Evolutionary conservation across 2,888 invertebrate genomes (phyloP).

Genomic region (Acleris sparsana): DNA sequence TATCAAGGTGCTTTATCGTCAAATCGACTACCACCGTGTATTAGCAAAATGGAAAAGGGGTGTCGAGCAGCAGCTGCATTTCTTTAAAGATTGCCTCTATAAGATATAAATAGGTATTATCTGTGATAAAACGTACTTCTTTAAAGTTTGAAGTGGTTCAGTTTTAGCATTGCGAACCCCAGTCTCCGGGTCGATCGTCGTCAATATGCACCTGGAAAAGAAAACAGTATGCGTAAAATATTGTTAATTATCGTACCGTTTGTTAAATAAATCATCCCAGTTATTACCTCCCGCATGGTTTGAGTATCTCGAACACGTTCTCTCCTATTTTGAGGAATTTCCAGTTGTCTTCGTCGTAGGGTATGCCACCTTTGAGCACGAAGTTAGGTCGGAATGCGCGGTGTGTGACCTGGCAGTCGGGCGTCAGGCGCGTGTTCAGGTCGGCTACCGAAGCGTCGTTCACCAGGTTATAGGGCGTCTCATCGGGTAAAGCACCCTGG

Average conservation of each 20-base stretch:
- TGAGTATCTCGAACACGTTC: constrained; percentile 85
- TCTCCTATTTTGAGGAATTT: constrained; percentile 87
- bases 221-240: constrained; percentile 1
- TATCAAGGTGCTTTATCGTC: too few species aligned
- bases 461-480: constrained; percentile 86
- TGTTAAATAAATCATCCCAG: background rate
- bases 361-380: constrained; percentile 81
- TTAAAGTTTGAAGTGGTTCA: constrained; percentile 87
- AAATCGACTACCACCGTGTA: too few species aligned
- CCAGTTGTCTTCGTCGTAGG: constrained; percentile 89
- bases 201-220: constrained; percentile 85
- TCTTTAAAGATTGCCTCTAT: too few species aligned
- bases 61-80: too few species aligned
- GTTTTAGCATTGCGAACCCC: constrained; percentile 82
- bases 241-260: too few species aligned
- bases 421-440: constrained; percentile 82
- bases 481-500: constrained; percentile 87
- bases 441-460: constrained; percentile 87
- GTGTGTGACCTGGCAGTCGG: constrained; percentile 66
- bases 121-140: constrained; percentile 70
- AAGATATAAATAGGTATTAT: too few species aligned
- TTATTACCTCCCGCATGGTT: constrained; percentile 85
- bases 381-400: constrained; percentile 88
- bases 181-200: constrained; percentile 87
- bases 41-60: too few species aligned